Percentiles rank a stretch among this genome's conserved stretches.
Conservation (phyloP, 2,888 invertebrate genomes). For the Philereme transversata region DNA sequence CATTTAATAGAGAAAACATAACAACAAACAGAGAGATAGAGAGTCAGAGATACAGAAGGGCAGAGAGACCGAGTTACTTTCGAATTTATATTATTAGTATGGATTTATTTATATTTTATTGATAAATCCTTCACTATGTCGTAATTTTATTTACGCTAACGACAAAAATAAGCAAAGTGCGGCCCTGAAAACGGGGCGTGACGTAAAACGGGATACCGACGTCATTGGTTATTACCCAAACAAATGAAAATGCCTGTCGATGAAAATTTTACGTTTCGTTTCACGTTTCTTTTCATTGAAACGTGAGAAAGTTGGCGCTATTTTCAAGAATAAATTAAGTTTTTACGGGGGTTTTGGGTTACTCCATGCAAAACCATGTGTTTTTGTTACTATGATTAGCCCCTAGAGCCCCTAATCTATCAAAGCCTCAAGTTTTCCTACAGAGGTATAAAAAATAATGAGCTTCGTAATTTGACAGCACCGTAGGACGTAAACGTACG, state of each 20-base stretch:
- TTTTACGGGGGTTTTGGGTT: background rate
- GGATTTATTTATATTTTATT: constrained; percentile 21
- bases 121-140: constrained; percentile 37
- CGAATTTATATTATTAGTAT: constrained; percentile 5
- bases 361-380: background rate
- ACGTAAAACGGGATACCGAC: constrained; percentile 68
- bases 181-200: constrained; percentile 79
- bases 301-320: background rate
- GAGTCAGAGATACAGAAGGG: too few species aligned
- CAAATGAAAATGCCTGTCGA: constrained; percentile 45
- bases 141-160: constrained; percentile 59
- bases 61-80: too few species aligned
- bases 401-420: background rate
- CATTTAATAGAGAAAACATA: too few species aligned
- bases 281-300: constrained; percentile 30
- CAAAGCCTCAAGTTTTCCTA: background rate
- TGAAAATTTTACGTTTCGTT: constrained; percentile 58
- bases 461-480: constrained; percentile 44
- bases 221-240: constrained; percentile 65
- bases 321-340: background rate
- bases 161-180: constrained; percentile 71
- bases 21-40: too few species aligned
- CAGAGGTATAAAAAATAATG: constrained; percentile 4
- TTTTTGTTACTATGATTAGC: background rate
- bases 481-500: constrained; percentile 49